Conservation (phyloP, 2,888 invertebrate genomes). For the Cetonia aurata region DNA sequence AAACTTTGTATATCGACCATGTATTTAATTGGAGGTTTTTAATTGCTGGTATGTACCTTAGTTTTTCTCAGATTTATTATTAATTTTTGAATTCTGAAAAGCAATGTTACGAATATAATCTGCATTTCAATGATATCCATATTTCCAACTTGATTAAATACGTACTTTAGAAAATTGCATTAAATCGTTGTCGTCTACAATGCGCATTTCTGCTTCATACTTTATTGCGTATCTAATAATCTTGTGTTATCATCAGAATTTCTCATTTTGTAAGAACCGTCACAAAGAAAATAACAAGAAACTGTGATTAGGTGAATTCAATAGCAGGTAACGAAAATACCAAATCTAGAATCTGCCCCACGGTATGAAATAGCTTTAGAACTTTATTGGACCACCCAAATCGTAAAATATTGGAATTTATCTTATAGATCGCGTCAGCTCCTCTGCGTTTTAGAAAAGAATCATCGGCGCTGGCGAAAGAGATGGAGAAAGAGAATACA, state of each 20-base stretch:
- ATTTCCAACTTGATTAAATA: no score
- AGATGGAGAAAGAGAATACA: conserved; percentile 12
- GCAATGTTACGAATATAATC: no score
- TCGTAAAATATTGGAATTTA: conserved; percentile 41
- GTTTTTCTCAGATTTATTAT: no score
- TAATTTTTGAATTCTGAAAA: no score
- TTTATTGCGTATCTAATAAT: no score
- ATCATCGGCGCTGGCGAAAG: not conserved
- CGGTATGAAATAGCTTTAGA: conserved; percentile 5
- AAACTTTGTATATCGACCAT: no score
- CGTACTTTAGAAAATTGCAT: no score
- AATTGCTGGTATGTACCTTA: no score
- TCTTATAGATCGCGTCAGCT: conserved; percentile 18
- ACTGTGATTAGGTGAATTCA: conserved; percentile 13
- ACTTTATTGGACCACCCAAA: conserved; percentile 35
- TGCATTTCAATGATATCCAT: no score
- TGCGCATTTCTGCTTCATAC: no score
- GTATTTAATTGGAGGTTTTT: no score
- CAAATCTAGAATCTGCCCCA: conserved; percentile 13
- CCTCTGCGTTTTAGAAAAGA: conserved; percentile 12
- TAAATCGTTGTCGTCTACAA: no score
- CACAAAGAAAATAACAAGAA: not conserved
- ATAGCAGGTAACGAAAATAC: not conserved
- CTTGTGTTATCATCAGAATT: not conserved
- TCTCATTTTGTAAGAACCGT: not conserved